Evolutionary conservation across 2,113 vertebrate genomes (phyloP), one percentile per base, ranked within the genome.

Genomic region (Cranoglanis bouderius): DNA sequence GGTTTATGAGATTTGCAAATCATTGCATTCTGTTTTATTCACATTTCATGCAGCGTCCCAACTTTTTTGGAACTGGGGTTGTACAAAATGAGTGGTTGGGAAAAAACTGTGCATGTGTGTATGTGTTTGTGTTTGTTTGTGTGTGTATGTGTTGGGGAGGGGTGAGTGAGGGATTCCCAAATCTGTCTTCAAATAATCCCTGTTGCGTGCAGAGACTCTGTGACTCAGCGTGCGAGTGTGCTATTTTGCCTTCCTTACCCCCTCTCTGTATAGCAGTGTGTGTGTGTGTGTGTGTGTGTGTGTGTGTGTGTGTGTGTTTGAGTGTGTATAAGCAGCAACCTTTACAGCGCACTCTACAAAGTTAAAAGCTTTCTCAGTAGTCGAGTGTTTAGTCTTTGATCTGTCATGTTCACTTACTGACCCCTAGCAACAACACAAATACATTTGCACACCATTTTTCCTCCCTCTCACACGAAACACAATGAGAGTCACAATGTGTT

Each of bases 161-260:
- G 32, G 55, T 84, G 46, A 65, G 72, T n/a, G 72, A 80, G 83
- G 85, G 53, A 80, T 85, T 89, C 85, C 49, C 83, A 75, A 90
- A 74, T 88, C 67, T 6, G 81, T 82, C 77, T 46, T 72, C 80
- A 90, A 85, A 70, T 88, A 87, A 90, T 86, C 89, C 84, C 46
- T 78, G 35, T 70, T 84, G 89, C 81, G 86, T 88, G 89, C 40
- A 75, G 40, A 63, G 78, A 74, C 55, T 51, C 38, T 82, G 84
- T 87, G 78, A 80, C 72, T 87, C 70, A 84, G 81, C 55, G 82
- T 87, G 87, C 83, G 80, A 86, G 87, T 70, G 85, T 88, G 61
- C 46, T 51, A 70, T 82, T 80, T 82, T 63, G 77, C 78, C 61
- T 87, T n/a, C 78, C 78, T 67, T 32, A 35, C 59, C 77, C 46